These are phyloP conservation scores for Trisateles emortualis DNA, from an alignment of 2,888 invertebrate species.

Conservation along the genomic window DNA sequence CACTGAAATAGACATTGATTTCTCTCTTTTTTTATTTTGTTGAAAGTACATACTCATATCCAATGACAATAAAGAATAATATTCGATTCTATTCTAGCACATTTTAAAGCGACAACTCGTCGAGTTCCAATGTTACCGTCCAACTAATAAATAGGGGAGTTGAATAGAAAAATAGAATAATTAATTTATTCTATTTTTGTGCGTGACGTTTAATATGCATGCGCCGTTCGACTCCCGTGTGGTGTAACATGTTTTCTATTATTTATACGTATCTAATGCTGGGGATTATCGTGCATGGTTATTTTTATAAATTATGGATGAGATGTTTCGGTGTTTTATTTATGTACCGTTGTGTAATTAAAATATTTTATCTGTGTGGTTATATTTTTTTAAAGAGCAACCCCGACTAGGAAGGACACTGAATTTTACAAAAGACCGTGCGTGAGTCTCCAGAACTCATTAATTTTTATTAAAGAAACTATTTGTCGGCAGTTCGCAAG, in stretches of 20 bases:
- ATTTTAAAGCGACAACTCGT: conserved; percentile 5
- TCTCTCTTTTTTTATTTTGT: too few species aligned
- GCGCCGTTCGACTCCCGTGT: conserved; percentile 46
- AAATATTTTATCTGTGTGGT: conserved; percentile 5
- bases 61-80: too few species aligned
- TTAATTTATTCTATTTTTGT: conserved; percentile 81
- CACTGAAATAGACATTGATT: too few species aligned
- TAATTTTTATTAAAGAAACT: too few species aligned
- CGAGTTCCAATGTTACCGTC: conserved; percentile 33
- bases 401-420: too few species aligned
- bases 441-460: too few species aligned
- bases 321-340: conserved; percentile 10
- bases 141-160: conserved; percentile 52
- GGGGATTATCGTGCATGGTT: conserved; percentile 36
- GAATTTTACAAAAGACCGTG: too few species aligned
- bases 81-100: too few species aligned
- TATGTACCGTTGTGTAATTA: conserved; percentile 14
- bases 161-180: conserved; percentile 78
- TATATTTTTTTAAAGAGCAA: too few species aligned
- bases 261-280: conserved; percentile 46
- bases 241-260: conserved; percentile 41
- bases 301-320: conserved; percentile 43
- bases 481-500: too few species aligned
- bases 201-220: conserved; percentile 79
- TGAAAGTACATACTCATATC: too few species aligned